These are phyloP conservation scores for Mythimna loreyi DNA, from an alignment of 2,888 invertebrate genomes.

Conservation along the genomic window DNA sequence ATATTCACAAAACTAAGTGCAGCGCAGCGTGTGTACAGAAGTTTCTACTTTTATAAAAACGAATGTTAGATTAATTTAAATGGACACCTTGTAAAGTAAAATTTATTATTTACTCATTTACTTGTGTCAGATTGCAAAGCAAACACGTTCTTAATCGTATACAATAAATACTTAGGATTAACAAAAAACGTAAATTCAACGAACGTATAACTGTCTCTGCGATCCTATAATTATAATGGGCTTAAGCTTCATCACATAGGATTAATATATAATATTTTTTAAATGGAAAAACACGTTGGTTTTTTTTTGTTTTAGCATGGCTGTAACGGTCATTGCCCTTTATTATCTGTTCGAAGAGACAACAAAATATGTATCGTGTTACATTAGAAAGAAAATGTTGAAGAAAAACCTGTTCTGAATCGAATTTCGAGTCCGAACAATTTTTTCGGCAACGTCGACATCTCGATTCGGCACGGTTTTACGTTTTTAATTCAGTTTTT, in stretches of 20 bases:
- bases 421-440: too few relatives aligned
- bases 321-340: neutral
- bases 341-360: neutral
- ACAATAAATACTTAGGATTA: neutral
- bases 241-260: neutral
- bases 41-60: too few relatives aligned
- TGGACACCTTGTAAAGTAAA: neutral
- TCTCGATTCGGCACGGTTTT: too few relatives aligned
- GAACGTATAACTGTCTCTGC: neutral
- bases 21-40: too few relatives aligned
- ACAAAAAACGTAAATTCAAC: constrained; percentile 13
- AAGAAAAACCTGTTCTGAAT: neutral
- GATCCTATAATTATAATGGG: neutral
- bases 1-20: too few relatives aligned
- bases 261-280: neutral
- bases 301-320: neutral
- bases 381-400: neutral
- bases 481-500: too few relatives aligned
- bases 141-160: neutral
- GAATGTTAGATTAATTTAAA: neutral
- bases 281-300: neutral
- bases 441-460: too few relatives aligned
- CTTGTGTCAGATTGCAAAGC: neutral
- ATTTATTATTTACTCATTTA: neutral
- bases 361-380: neutral